Evolutionary conservation across 1,140 invertebrate genomes (phyloP), one percentile per base, ranked within the genome.

Genomic region (Plodia interpunctella): DNA sequence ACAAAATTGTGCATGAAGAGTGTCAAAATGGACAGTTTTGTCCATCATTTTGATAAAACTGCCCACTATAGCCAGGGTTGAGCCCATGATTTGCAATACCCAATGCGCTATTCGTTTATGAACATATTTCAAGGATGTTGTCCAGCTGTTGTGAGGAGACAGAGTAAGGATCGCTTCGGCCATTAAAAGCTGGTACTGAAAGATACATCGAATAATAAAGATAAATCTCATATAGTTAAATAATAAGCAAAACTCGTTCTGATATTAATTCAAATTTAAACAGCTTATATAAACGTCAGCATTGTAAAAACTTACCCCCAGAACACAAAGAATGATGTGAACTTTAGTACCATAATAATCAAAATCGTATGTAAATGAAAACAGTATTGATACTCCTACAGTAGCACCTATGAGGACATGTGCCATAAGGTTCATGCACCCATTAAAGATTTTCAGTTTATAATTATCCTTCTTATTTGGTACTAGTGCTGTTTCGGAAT

Each of bases 181-280:
- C 86, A 87, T 86, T 30, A 87, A 65, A 0, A 87, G 57, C 62
- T 89, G 84, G 59, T 86, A 83, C 87, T 87, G 68, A 49, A 87
- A 82, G 0, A 15, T 44, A 25, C 2, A 25, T 3, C 21, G n/a
- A 35, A 13, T 35, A 13, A 35, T 10, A 35, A 10, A n/a, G n/a
- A n/a, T n/a, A n/a, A n/a, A n/a, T n/a, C n/a, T n/a, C n/a, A n/a
- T n/a, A n/a, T n/a, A n/a, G n/a, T n/a, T n/a, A n/a, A n/a, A n/a
- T n/a, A n/a, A n/a, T n/a, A n/a, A n/a, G n/a, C n/a, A n/a, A n/a
- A n/a, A n/a, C n/a, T n/a, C n/a, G n/a, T n/a, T n/a, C n/a, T n/a
- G n/a, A n/a, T n/a, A n/a, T n/a, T n/a, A n/a, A n/a, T n/a, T n/a
- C n/a, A n/a, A n/a, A n/a, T n/a, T n/a, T n/a, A n/a, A n/a, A n/a